Base-by-base conservation (phyloP, 2,888 invertebrate species). In the Lasioglossum oenotherae region DNA sequence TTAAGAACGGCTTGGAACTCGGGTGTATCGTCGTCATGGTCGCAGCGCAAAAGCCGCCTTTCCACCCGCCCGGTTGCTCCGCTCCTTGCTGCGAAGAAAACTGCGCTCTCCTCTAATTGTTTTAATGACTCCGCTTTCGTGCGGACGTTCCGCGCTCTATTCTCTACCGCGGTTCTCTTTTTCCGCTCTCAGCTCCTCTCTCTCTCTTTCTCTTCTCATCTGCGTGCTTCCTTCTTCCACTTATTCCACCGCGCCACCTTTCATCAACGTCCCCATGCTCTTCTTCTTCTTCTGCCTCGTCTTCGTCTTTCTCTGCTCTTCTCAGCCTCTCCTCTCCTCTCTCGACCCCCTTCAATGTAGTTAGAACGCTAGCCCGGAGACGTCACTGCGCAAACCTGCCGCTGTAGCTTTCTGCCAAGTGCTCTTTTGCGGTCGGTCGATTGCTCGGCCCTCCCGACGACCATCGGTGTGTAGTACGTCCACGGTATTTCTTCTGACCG, bases 71-170 rank as follows among this genome's bases (percentile, higher is more conserved):
- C 38, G 44, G 73, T 60, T 71, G 72, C 77, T 87, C 35, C 84
- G 86, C 79, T 79, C 80, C 85, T 81, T 41, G 78, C 49, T 64
- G 82, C 74, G 82, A 84, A 84, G 85, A 89, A 90, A 90, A 85
- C 89, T 84, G 74, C 85, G 87, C 83, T 90, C 90, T 88, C 86
- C 82, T 84, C 90, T 93, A 93, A 93, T 94, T 93, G 93, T 92
- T 92, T 92, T 92, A 93, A 93, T 92, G 93, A 92, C 92, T 90
- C 88, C 81, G 85, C 87, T 87, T 87, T 89, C 82, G 78, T 88
- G 74, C 78, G 80, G 57, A 75, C 67, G 73, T 74, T 80, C 82
- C 78, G 81, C 75, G 83, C 81, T 80, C 87, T 83, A 89, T 89
- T 88, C 85, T 81, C 74, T 79, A 76, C 82, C 41, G 41, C 71